phyloP scores from a whole-genome alignment of 1,140 invertebrate species.

The Daktulosphaira vitifoliae region DNA sequence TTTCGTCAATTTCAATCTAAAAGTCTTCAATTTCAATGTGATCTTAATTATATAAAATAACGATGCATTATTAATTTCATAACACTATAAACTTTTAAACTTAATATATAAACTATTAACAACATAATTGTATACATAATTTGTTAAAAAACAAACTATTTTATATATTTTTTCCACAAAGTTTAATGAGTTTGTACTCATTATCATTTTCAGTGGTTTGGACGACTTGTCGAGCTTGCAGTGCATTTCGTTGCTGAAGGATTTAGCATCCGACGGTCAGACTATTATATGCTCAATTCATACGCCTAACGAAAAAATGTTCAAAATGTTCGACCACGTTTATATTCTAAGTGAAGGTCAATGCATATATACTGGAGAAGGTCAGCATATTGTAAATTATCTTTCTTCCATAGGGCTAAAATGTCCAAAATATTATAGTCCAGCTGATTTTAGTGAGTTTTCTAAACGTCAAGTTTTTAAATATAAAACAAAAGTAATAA shows the following conservation, averaged over 20 bases:
- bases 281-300: conserved; percentile 87
- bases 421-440: conserved; percentile 69
- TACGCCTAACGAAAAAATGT: conserved; percentile 73
- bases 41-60: too few species aligned
- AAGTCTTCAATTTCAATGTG: too few species aligned
- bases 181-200: too few species aligned
- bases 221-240: conserved; percentile 68
- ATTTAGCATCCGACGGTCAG: conserved; percentile 66
- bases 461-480: too few species aligned
- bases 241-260: conserved; percentile 63
- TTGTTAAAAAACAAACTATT: too few species aligned
- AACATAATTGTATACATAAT: too few species aligned
- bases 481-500: too few species aligned
- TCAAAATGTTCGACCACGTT: conserved; percentile 66
- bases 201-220: conserved; percentile 54
- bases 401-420: conserved; percentile 55
- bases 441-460: conserved; percentile 74
- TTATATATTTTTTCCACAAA: too few species aligned
- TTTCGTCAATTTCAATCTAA: too few species aligned
- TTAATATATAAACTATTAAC: too few species aligned
- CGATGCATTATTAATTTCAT: too few species aligned
- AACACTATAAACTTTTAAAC: too few species aligned
- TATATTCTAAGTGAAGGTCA: conserved; percentile 64
- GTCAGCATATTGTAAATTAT: conserved; percentile 60
- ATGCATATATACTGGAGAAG: conserved; percentile 63